Evolutionary conservation across 1,140 invertebrate genomes (phyloP), one percentile per base, ranked within the genome.

Genomic region (Brachionus asplanchnoidis): DNA sequence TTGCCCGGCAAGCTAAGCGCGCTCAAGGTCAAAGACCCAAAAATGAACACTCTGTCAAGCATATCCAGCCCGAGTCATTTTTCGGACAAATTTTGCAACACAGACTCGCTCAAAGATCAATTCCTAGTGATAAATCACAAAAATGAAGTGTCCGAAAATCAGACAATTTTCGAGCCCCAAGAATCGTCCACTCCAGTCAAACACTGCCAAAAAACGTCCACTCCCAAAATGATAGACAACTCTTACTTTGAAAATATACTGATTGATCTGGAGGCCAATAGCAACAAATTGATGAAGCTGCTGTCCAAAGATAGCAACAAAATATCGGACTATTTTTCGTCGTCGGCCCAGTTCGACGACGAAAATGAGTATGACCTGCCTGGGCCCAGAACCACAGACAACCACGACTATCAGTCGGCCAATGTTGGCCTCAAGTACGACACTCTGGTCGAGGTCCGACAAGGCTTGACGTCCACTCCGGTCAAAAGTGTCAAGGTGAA

Each of bases 171-270:
- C 23, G 73, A 77, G 73, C 73, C 73, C 5, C 53, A 77, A 46
- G 73, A 17, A 50, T 77, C 73, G 23, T 77, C 73, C 0, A 77
- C 73, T 53, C 73, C 73, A 17, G 46, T 50, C 5, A 77, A 77
- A 50, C 11, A n/a, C 9, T 46, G 32, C 26, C 73, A 46, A 46
- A 77, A 77, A 26, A 77, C 73, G 5, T 77, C 73, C 9, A 77
- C 73, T 7, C 73, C 73, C 6, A 77, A 46, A 77, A 26, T 70
- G 23, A 70, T 77, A 77, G 44, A 77, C 44, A 77, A 50, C n/a
- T 77, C 73, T 14, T 77, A 77, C 50, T 77, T 77, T 77, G 73
- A 77, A n/a, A 77, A 77, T 77, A 77, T 77, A 5, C 44, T 77
- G 26, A 77, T 77, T 14, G 73, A 77, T 23, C 32, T 77, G 26